Evolutionary conservation across 2,888 invertebrate genomes (phyloP), one percentile per base, ranked within the genome.

Genomic region (Ectobius pallidus): DNA sequence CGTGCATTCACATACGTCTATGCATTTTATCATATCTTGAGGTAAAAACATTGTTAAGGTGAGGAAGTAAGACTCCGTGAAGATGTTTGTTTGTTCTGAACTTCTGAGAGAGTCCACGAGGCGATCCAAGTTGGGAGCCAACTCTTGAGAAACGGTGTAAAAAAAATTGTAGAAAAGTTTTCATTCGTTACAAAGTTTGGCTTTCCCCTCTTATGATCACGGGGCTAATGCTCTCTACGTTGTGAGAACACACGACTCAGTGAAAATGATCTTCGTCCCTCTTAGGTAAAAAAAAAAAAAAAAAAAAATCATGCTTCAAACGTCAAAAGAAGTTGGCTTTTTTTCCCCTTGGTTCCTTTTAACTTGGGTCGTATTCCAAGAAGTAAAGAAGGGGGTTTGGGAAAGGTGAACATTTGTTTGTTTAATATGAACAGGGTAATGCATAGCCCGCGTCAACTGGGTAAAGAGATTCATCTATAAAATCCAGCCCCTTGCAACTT

Each of bases 241-340:
- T 11, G 58, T 11, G 55, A 22, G 30, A 30, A 58, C 58, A 58
- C 58, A 58, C 30, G 58, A 58, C 58, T 58, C 4, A 58, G 58
- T 58, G 30, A 52, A 58, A 58, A 58, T 58, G 32, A 58, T 58
- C 58, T 58, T 58, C 58, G 30, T 58, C 58, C 58, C 30, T 58
- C 58, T 58, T 58, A 58, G 25, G 58, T 58, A 58, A 58, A 55
- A 55, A 58, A 58, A 34, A 11, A 34, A 34, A n/a, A n/a, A n/a
- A n/a, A n/a, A n/a, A n/a, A n/a, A 52, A 11, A 20, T 52, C 52
- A 52, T 52, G 22, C 58, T 30, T 58, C n/a, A 30, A 30, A 58
- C 20, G 58, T 58, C 58, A n/a, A 9, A 16, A 58, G 30, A 58
- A 58, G 58, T 58, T 58, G 30, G n/a, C n/a, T 52, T 52, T 14